Percentiles rank a stretch among this genome's conserved stretches.
Conservation (phyloP, 1,140 invertebrate genomes). For the Thrips palmi region DNA sequence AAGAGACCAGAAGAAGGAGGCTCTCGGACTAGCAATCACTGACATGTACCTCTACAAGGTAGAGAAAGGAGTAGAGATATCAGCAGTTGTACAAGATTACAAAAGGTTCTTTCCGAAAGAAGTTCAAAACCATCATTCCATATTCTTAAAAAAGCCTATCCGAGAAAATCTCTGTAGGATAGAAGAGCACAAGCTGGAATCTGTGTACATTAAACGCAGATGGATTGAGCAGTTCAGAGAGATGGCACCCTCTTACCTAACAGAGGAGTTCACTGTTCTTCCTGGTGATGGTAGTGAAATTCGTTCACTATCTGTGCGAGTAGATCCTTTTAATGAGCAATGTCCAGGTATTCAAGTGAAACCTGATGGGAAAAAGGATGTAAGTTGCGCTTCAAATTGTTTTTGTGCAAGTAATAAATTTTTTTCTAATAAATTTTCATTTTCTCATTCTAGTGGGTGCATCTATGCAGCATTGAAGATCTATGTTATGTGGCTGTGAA, state of each 20-base stretch:
- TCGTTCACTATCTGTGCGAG: constrained; percentile 35
- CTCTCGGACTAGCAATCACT: constrained; percentile 61
- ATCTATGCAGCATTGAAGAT: constrained; percentile 63
- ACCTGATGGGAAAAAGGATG: constrained; percentile 36
- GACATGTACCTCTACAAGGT: constrained; percentile 68
- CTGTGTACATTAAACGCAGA: constrained; percentile 49
- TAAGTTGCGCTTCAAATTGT: constrained; percentile 19
- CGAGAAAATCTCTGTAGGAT: constrained; percentile 42
- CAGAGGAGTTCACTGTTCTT: constrained; percentile 52
- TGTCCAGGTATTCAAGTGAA: constrained; percentile 43
- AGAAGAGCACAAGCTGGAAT: constrained; percentile 31
- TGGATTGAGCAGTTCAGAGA: constrained; percentile 58
- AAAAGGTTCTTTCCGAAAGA: constrained; percentile 64
- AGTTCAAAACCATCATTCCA: constrained; percentile 46
- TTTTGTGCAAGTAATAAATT: constrained; percentile 7
- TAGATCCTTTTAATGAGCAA: constrained; percentile 48
- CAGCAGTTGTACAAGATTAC: constrained; percentile 51
- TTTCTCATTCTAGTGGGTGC: constrained; percentile 37
- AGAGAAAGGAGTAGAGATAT: constrained; percentile 41
- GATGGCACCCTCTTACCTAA: constrained; percentile 61
- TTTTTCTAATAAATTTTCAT: constrained; percentile 12
- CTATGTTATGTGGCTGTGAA: constrained; percentile 57
- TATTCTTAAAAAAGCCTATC: constrained; percentile 57
- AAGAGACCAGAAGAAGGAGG: constrained; percentile 47
- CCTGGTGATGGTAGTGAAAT: constrained; percentile 38